Conservation (phyloP, 2,113 vertebrate species). For the Monarcha castaneiventris region DNA sequence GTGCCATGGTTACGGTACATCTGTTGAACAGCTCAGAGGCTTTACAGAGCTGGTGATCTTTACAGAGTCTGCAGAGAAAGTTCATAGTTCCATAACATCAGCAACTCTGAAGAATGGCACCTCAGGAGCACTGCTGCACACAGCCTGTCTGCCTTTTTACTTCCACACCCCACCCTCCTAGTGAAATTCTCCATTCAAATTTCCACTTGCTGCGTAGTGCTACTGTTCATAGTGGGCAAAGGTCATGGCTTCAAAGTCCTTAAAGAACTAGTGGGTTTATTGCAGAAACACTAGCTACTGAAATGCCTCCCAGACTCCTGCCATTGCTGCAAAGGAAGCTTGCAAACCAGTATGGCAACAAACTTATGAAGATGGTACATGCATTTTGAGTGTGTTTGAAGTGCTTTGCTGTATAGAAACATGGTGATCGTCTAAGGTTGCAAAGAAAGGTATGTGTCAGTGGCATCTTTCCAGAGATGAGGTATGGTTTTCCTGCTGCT, state of each 20-base stretch:
- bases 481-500: not conserved
- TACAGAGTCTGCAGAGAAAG: not conserved
- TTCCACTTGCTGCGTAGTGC: not conserved
- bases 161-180: not conserved
- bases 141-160: not conserved
- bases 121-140: not conserved
- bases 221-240: not conserved
- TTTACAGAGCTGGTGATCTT: not conserved
- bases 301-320: not conserved
- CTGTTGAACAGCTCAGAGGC: not conserved
- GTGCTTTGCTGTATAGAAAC: not conserved
- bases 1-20: constrained; percentile 4
- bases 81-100: not conserved
- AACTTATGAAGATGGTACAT: not conserved
- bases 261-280: not conserved
- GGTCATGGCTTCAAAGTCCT: not conserved
- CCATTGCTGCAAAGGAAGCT: not conserved
- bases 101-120: rapidly evolving
- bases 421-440: not conserved
- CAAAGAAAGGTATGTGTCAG: not conserved
- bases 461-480: not conserved
- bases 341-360: not conserved
- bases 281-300: not conserved
- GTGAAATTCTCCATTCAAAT: not conserved
- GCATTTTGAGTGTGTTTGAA: not conserved